Evolutionary conservation across 2,888 invertebrate genomes (phyloP).

Genomic region (Clusia tigrina): DNA sequence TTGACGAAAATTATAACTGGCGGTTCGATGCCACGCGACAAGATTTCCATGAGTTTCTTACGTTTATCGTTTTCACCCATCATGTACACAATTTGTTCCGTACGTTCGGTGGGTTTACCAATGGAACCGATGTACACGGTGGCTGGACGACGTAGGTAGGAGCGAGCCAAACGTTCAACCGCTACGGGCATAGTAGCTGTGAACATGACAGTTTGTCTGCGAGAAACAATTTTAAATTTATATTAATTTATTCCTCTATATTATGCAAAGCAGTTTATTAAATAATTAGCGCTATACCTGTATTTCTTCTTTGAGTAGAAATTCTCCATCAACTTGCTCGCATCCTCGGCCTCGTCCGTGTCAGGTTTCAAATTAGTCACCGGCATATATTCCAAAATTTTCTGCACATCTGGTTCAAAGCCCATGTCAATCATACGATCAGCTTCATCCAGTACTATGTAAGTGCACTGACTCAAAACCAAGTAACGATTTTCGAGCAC

Average conservation of each 20-base stretch:
- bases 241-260: neutral
- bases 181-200: slow-evolving; percentile 99
- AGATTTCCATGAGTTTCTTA: slow-evolving; percentile 92
- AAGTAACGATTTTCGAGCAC: slow-evolving; percentile 97
- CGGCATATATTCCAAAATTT: slow-evolving; percentile 97
- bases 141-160: slow-evolving; percentile 93
- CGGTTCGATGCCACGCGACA: slow-evolving; percentile 90
- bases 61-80: slow-evolving; percentile 95
- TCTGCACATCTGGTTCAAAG: slow-evolving; percentile 98
- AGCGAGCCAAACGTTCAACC: slow-evolving; percentile 94
- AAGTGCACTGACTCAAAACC: slow-evolving; percentile 96
- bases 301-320: slow-evolving; percentile 96
- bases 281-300: slow-evolving; percentile 64
- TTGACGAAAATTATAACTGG: slow-evolving; percentile 99
- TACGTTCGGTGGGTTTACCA: slow-evolving; percentile 97
- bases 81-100: slow-evolving; percentile 97
- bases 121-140: slow-evolving; percentile 96
- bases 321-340: slow-evolving; percentile 86
- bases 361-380: slow-evolving; percentile 98
- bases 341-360: slow-evolving; percentile 97
- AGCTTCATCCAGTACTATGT: slow-evolving; percentile 95
- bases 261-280: neutral
- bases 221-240: neutral
- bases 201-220: slow-evolving; percentile 97
- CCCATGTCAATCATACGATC: slow-evolving; percentile 99